Evolutionary conservation across 2,797 vertebrate genomes (phyloP), one percentile per base, ranked within the genome.

Genomic region (Rhinatrema bivittatum): DNA sequence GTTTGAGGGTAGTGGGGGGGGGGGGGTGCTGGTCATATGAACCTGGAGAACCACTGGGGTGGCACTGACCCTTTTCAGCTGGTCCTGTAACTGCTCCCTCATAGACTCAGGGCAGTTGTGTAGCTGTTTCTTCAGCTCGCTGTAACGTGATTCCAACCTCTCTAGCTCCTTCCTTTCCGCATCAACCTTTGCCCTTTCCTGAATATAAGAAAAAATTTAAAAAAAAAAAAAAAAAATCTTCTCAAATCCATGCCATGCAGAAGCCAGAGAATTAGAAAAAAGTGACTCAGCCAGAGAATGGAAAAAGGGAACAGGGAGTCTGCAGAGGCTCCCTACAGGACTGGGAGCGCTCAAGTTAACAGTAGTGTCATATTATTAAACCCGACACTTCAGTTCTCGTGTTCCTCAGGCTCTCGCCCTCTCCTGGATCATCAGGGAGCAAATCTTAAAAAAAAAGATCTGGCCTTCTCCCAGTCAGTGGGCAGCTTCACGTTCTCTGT

Each of bases 51-150:
- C 46, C 28, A 26, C 50, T 53, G 21, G 28, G 51, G 41, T 61
- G 48, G 71, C 68, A 98, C 94, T 92, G 89, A 98, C 95, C 94
- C 91, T 83, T 80, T 87, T 90, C 77, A 94, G 86, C 84, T 93
- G 91, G 60, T 95, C 91, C 82, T 86, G 91, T 73, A 97, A 82
- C 79, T 95, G 95, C 77, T 95, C 93, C 74, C 81, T 83, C 81
- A 95, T 74, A 38, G 94, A 93, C 82, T 97, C 93, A 20, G 95
- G 93, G 82, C 95, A 95, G 82, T 93, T 93, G 86, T 89, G 88
- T 60, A 97, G 90, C 85, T 94, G 94, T 78, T 78, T 92, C 91
- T 87, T 87, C 86, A 92, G 81, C 82, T 96, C 91, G 76, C 83
- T 81, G 82, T 86, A 89, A 72, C 86, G 81, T 47, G 78, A 89